Conservation (phyloP, 2,113 vertebrate species). For the Albula glossodonta region DNA sequence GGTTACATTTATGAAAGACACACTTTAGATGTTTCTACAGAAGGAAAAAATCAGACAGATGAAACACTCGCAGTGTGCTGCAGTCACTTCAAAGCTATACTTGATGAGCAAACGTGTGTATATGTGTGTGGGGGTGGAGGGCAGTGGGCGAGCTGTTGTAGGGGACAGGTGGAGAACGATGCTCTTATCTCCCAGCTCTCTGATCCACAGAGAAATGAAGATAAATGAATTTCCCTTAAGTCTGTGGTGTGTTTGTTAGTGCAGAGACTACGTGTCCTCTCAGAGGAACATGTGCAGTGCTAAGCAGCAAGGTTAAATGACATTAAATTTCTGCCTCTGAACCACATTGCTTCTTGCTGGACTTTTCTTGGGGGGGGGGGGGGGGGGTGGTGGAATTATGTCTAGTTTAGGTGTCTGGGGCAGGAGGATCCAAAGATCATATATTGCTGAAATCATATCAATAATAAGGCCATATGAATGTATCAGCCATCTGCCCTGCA, state of each 20-base stretch:
- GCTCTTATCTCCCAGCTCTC: background rate
- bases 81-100: conserved; percentile 50
- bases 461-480: no score
- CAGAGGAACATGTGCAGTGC: background rate
- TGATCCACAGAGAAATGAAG: background rate
- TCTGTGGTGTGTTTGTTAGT: background rate
- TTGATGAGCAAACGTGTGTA: background rate
- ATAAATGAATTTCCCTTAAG: background rate
- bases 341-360: background rate
- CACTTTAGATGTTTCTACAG: background rate
- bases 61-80: conserved; percentile 43
- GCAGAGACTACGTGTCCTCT: background rate
- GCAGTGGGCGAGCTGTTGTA: conserved; percentile 11
- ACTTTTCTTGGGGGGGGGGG: background rate
- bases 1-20: background rate
- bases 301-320: background rate
- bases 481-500: no score
- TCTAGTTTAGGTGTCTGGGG: no score
- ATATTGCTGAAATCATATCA: no score
- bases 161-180: conserved; percentile 40
- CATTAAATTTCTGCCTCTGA: background rate
- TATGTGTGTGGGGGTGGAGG: conserved; percentile 15
- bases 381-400: no score
- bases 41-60: background rate
- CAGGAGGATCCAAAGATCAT: no score